These are phyloP conservation scores for Furcula furcula DNA, from an alignment of 2,888 invertebrate species.

Conservation along the genomic window DNA sequence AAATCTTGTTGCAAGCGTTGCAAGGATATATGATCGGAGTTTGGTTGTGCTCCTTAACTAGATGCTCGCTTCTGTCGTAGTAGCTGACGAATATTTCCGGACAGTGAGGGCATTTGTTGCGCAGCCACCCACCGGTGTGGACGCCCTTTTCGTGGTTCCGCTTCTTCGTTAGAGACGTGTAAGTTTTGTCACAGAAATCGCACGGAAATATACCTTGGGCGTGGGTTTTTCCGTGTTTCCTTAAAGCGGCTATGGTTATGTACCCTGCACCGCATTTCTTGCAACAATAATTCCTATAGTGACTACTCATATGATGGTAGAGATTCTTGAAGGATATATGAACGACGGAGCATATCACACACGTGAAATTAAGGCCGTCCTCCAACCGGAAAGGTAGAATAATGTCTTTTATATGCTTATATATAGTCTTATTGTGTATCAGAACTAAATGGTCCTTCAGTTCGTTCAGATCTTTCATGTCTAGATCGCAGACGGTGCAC, in stretches of 20 bases:
- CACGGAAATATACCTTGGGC: conserved; percentile 78
- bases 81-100: conserved; percentile 71
- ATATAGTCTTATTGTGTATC: conserved; percentile 61
- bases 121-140: conserved; percentile 70
- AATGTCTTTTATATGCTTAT: conserved; percentile 70
- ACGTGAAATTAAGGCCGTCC: conserved; percentile 61
- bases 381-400: conserved; percentile 70
- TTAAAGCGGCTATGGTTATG: conserved; percentile 69
- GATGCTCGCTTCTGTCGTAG: conserved; percentile 68
- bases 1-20: conserved; percentile 70
- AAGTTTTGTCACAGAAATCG: conserved; percentile 75
- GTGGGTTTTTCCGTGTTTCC: conserved; percentile 73
- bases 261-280: conserved; percentile 71
- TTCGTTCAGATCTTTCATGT: conserved; percentile 61
- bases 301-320: conserved; percentile 74
- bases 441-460: conserved; percentile 61
- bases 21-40: conserved; percentile 60
- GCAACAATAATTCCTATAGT: conserved; percentile 73
- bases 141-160: conserved; percentile 72
- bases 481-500: conserved; percentile 57
- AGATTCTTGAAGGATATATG: conserved; percentile 73
- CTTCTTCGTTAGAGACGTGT: conserved; percentile 73
- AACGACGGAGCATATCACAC: conserved; percentile 65
- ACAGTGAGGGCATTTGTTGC: conserved; percentile 73
- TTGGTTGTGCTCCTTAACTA: conserved; percentile 65